Evolutionary conservation across 2,888 invertebrate species (phyloP).

Genomic region (Clunio marinus): DNA sequence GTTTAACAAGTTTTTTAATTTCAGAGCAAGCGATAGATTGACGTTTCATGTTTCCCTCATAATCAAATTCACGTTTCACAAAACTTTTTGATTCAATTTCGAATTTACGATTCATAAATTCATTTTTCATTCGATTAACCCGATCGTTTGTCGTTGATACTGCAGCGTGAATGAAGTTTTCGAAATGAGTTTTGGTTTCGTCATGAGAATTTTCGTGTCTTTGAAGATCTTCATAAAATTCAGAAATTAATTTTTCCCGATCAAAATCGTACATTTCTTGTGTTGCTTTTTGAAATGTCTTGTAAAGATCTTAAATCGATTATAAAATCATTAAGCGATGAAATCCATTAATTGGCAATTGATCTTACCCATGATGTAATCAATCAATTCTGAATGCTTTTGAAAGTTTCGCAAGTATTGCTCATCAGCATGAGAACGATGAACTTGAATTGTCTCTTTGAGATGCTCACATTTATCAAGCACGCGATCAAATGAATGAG

Average conservation of each 20-base stretch:
- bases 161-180: background rate
- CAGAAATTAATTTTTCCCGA: background rate
- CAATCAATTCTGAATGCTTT: background rate
- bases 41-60: no score
- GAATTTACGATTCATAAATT: background rate
- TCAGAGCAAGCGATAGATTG: background rate
- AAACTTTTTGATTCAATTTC: background rate
- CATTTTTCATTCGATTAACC: background rate
- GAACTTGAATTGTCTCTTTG: background rate
- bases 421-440: slow-evolving; percentile 25
- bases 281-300: background rate
- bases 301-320: background rate
- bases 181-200: background rate
- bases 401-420: slow-evolving; percentile 13
- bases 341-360: background rate
- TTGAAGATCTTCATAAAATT: background rate
- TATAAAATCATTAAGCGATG: background rate
- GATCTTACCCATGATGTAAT: slow-evolving; percentile 5
- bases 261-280: background rate
- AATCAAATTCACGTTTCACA: background rate
- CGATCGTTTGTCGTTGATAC: background rate
- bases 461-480: background rate
- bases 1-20: background rate
- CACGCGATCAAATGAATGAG: background rate
- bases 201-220: background rate